These are phyloP conservation scores for Synergus itoensis DNA, from an alignment of 2,888 invertebrate species.

Conservation along the genomic window DNA sequence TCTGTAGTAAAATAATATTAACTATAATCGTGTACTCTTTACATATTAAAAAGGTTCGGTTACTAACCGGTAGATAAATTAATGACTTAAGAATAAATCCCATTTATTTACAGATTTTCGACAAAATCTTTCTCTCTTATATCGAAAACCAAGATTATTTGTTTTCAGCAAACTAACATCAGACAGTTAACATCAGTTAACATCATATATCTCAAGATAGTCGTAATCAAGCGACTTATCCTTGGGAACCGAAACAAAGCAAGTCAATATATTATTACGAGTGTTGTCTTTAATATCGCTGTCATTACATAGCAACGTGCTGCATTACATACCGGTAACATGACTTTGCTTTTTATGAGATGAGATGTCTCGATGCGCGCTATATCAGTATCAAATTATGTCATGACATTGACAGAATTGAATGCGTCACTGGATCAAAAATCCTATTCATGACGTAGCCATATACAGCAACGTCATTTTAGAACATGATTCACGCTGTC, in stretches of 20 bases:
- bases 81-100: neutral
- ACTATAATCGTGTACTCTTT: neutral
- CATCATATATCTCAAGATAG: slow-evolving; percentile 6
- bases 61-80: neutral
- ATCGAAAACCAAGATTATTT: slow-evolving; percentile 28
- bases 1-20: neutral
- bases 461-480: slow-evolving; percentile 21
- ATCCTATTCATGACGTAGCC: slow-evolving; percentile 16
- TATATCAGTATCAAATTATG: slow-evolving; percentile 41
- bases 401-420: slow-evolving; percentile 38
- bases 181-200: slow-evolving; percentile 18
- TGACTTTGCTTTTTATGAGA: slow-evolving; percentile 29
- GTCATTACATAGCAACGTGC: slow-evolving; percentile 30
- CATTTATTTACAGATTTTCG: neutral
- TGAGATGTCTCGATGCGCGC: slow-evolving; percentile 31
- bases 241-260: slow-evolving; percentile 30
- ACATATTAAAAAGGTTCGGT: neutral
- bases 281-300: slow-evolving; percentile 39
- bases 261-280: slow-evolving; percentile 36
- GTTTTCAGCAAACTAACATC: slow-evolving; percentile 27
- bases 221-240: slow-evolving; percentile 10
- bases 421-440: slow-evolving; percentile 33
- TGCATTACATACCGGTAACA: slow-evolving; percentile 20
- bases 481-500: slow-evolving; percentile 26
- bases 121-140: neutral